Evolutionary conservation across 2,888 invertebrate species (phyloP), one percentile per base, ranked within the genome.

Genomic region (Parascotia fuliginaria): DNA sequence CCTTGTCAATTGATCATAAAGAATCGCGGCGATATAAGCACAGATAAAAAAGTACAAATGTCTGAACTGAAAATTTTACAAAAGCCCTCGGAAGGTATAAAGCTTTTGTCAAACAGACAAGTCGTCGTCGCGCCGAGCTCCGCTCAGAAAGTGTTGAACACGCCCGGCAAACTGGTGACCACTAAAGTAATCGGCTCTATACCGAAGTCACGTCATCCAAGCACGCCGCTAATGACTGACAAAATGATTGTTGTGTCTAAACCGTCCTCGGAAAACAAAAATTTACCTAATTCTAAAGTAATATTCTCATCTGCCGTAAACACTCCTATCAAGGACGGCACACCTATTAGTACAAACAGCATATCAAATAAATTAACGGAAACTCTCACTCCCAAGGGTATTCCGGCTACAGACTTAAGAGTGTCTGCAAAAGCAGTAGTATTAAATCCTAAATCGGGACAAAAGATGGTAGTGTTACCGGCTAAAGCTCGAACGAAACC

Each of bases 181-280:
- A 90, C 92, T 7, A 92, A 92, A 81, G 85, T 92, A 3, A 84
- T 90, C 42, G 80, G 90, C 11, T 83, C 90, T 1, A 56, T 83
- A 52, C 81, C 83, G n/a, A 90, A 85, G 63, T 43, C 75, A 9
- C 79, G 83, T 41, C 55, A 75, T 3, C 54, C 75, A 5, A 73
- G 58, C 41, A 67, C 82, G 6, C 82, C 83, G 1, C 57, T 74
- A 2, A 57, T 77, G 51, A 60, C 81, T 9, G 92, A 92, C 13
- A 92, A 92, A 73, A 86, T 92, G 83, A 87, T 92, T 19, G 87
- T 92, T 1, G 91, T 92, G 3, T 89, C 92, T 0, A 92, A 90
- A 74, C 79, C 88, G 0, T 60, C 81, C 3, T 57, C 77, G 1
- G 89, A 89, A 42, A 77, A 68, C 43, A 89, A 83, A 73, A 77